Evolutionary conservation across 37 sponge, comb jelly and placozoan genomes (phyloP).

Genomic region (Mnemiopsis leidyi): DNA sequence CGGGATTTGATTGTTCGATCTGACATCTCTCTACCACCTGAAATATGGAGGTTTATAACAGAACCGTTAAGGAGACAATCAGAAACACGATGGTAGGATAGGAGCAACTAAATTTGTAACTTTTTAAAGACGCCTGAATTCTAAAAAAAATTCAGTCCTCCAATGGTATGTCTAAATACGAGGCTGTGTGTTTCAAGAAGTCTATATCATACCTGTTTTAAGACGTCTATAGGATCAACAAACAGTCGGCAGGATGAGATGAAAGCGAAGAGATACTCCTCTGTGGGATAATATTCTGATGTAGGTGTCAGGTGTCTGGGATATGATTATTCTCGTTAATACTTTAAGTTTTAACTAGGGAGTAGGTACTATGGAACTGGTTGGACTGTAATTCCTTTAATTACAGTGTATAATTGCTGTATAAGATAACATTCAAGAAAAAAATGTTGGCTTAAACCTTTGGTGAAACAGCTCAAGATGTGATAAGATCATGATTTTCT

Average conservation of each 20-base stretch:
- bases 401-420: too few relatives aligned
- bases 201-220: background rate
- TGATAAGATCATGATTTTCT: background rate
- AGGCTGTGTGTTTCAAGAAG: too few relatives aligned
- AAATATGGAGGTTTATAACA: too few relatives aligned
- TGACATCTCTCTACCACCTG: constrained; percentile 36
- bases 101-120: too few relatives aligned
- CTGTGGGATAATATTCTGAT: constrained; percentile 40
- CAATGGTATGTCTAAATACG: too few relatives aligned
- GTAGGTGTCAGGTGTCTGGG: constrained; percentile 42
- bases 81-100: too few relatives aligned
- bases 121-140: too few relatives aligned
- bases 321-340: background rate
- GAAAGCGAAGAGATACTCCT: constrained; percentile 38
- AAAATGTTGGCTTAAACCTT: background rate
- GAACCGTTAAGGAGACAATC: too few relatives aligned
- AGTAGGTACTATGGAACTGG: too few relatives aligned
- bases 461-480: background rate
- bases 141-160: too few relatives aligned
- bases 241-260: background rate
- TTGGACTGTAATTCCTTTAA: too few relatives aligned
- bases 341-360: too few relatives aligned
- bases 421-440: background rate
- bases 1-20: constrained; percentile 32
- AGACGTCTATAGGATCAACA: constrained; percentile 40